These are phyloP conservation scores for Melanargia galathea DNA, from an alignment of 2,888 invertebrate genomes.

Conservation along the genomic window DNA sequence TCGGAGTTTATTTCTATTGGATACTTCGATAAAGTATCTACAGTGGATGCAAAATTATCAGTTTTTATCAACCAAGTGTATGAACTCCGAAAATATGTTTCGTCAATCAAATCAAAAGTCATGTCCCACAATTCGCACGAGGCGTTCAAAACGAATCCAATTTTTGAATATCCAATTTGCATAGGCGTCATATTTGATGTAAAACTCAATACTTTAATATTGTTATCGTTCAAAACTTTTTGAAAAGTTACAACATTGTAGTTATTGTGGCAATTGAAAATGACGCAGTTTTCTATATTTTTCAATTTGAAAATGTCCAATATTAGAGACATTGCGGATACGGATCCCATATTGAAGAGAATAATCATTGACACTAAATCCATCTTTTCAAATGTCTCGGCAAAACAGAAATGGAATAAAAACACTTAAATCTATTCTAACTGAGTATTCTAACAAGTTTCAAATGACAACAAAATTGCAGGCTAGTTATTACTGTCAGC, in stretches of 20 bases:
- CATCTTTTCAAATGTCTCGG: conserved; percentile 20
- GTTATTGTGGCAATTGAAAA: conserved; percentile 54
- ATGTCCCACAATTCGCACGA: conserved; percentile 57
- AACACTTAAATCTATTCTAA: conserved; percentile 32
- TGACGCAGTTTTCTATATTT: conserved; percentile 53
- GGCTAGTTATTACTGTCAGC: conserved; percentile 58
- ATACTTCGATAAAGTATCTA: conserved; percentile 54
- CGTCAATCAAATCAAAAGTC: conserved; percentile 43
- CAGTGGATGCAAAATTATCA: conserved; percentile 48
- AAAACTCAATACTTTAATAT: conserved; percentile 46
- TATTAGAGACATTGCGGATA: conserved; percentile 46
- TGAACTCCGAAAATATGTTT: conserved; percentile 50
- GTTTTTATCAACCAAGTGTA: conserved; percentile 67
- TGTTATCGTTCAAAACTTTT: conserved; percentile 50
- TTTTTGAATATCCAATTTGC: conserved; percentile 44
- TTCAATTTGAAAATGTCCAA: conserved; percentile 61
- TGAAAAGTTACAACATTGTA: conserved; percentile 45
- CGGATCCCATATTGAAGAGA: conserved; percentile 40
- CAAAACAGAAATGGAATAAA: conserved; percentile 8
- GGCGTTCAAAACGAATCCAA: conserved; percentile 59
- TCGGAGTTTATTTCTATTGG: conserved; percentile 75
- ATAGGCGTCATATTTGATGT: conserved; percentile 34
- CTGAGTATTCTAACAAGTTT: conserved; percentile 34
- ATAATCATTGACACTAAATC: conserved; percentile 22
- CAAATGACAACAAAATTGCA: conserved; percentile 55